These are phyloP conservation scores for Morinoia aosen DNA, from an alignment of 2,888 invertebrate genomes.

Conservation along the genomic window DNA sequence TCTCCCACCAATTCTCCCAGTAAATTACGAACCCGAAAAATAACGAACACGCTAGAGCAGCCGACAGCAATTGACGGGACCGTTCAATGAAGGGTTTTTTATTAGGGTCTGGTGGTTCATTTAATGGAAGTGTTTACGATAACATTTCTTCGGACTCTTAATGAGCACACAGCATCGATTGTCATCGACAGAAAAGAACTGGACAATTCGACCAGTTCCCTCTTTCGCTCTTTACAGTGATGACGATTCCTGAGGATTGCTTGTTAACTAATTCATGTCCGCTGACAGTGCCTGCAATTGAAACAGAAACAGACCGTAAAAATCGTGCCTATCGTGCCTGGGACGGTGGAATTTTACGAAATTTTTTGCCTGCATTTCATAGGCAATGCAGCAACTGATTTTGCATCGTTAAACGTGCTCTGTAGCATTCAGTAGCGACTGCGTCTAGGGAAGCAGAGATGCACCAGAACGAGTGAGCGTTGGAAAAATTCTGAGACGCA, in stretches of 20 bases:
- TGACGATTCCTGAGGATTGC: background rate
- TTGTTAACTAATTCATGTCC: background rate
- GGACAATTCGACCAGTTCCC: background rate
- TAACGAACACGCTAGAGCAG: background rate
- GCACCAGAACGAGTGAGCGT: background rate
- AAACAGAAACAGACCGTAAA: background rate
- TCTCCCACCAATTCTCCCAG: background rate
- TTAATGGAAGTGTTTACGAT: background rate
- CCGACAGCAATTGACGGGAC: background rate
- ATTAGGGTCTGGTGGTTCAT: background rate
- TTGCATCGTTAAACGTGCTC: background rate
- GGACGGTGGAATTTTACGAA: background rate
- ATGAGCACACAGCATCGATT: background rate
- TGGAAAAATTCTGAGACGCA: background rate
- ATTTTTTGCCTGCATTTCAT: background rate
- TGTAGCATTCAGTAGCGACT: background rate
- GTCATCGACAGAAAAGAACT: background rate
- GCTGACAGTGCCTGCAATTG: background rate
- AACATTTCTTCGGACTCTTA: background rate
- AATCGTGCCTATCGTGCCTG: background rate
- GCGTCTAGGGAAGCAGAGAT: background rate
- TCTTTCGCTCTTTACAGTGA: background rate
- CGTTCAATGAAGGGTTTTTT: background rate
- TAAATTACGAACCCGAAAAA: background rate
- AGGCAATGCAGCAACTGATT: background rate